Evolutionary conservation across 1,140 invertebrate genomes (phyloP), one percentile per base, ranked within the genome.

Genomic region (Apis laboriosa): DNA sequence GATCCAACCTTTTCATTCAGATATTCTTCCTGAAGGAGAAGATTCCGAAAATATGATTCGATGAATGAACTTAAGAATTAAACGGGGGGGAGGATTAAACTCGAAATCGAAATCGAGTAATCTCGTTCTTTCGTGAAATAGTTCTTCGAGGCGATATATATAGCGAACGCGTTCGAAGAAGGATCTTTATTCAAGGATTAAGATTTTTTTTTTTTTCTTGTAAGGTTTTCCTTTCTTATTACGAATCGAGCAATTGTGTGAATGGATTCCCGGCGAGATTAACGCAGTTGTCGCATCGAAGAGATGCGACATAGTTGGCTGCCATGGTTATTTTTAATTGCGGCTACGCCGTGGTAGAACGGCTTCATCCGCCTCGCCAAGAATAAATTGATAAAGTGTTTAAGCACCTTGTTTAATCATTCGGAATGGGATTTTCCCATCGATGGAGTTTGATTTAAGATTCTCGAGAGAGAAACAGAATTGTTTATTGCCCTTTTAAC

Each of bases 251-350:
- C 53, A 68, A 78, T 51, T 70, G 70, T 13, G 34, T 13, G 34
- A n/a, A 49, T 7, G 19, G 21, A 51, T 61, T 51, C 34, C n/a
- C 75, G 51, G 28, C 77, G 60, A 24, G 56, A 64, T 74, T 66
- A 80, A 80, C 78, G 71, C 5, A 66, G 60, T 43, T 19, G 70
- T 21, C 12, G 78, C 53, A 55, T 19, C 21, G 24, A 43, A 43
- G n/a, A 63, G 68, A 61, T 63, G 60, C 79, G 61, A 80, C 71
- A 74, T 66, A 28, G 61, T 80, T 53, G 53, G 51, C 71, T n/a
- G 71, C n/a, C 24, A 56, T 34, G 15, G 79, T 80, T 80, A 80
- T 80, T 80, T 80, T 80, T 80, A 80, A 80, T 80, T 80, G 79
- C 34, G 51, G 21, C 68, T 24, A 9, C 68, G 55, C 55, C 21